Base-by-base conservation (phyloP, 92 coral and sea anemone species). In the Siderastrea siderea region DNA sequence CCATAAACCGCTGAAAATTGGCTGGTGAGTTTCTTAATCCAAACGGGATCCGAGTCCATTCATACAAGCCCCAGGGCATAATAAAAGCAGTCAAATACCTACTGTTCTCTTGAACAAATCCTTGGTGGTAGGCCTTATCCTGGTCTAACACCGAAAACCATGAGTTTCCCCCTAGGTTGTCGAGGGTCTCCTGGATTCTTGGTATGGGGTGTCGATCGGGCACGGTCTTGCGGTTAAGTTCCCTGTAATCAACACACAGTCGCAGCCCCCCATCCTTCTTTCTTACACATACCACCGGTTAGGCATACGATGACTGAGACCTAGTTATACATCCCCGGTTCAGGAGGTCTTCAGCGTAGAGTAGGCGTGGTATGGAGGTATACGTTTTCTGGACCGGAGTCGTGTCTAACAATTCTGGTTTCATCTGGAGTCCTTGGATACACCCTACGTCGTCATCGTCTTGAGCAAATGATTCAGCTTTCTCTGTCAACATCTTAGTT, bases 271-370 rank as follows among this genome's bases (percentile, higher is more conserved):
- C 38, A 53, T 82, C 86, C 44, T 67, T 67, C 77, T 82, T 82
- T 19, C 86, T 47, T 16, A 82, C 87, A 13, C 87, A 83, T 9
- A 83, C 38, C 38, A 26, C 38, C 38, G 38, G 38, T 80, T 71
- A 84, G 45, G 80, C n/a, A 60, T 84, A 84, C 48, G 60, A 17
- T 48, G 74, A 52, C 74, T 38, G 66, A 68, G 90, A 86, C 47
- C 80, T 81, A 2, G 75, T 83, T 62, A 93, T 88, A 87, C 83
- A 93, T 53, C 91, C 91, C 50, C 79, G 78, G 74, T 80, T 84
- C n/a, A 84, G 52, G 4, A 75, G 55, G 17, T 84, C 82, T 75
- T 84, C 73, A 15, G 83, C 16, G 54, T 64, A 85, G 49, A 85
- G 45, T 2, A 66, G 89, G 53, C 77, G 70, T 1, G 89, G 83